Evolutionary conservation across 2,797 vertebrate species (phyloP), one percentile per base, ranked within the genome.

Genomic region (Tangara arthus): DNA sequence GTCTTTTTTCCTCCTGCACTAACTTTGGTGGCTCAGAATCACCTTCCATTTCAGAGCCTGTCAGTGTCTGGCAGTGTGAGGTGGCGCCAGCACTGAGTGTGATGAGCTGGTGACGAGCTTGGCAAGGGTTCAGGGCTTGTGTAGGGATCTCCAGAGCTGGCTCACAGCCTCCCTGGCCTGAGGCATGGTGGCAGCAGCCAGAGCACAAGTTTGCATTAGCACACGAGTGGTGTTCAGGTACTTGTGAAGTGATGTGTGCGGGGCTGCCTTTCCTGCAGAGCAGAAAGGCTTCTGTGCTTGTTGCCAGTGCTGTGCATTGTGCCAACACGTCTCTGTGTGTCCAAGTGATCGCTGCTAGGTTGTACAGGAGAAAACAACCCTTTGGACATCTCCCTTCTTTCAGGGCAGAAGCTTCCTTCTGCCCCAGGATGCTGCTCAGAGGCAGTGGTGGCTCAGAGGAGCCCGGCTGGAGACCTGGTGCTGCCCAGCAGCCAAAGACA

Each of bases 161-260:
- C n/a, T 61, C 22, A 2, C 18, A 20, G 87, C 32, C 59, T 47
- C 1, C 0, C 63, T 53, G 2, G 0, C 32, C 50, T 9, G 55
- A 8, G n/a, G 71, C n/a, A 6, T 0, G 1, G 7, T 7, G 41
- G 49, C 42, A 53, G 13, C 24, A 86, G 71, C 44, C 75, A 69
- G 69, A 55, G 76, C 46, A 32, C 41, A 8, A 4, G n/a, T 16
- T 46, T 53, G 46, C 35, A 8, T 22, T 26, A 7, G 44, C 4
- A 8, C 8, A 8, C 0, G 0, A 8, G 46, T 2, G 35, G 4
- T 11, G 16, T 22, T 20, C 9, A 4, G 47, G 71, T 32, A 8
- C 15, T 2, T 1, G 23, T 22, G 15, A 15, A 55, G 50, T n/a
- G 4, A 0, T 0, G 3, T 24, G 30, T 19, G 32, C 1, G 0